Base-by-base conservation (phyloP, 2,797 vertebrate genomes). In the Gobionotothen gibberifrons region DNA sequence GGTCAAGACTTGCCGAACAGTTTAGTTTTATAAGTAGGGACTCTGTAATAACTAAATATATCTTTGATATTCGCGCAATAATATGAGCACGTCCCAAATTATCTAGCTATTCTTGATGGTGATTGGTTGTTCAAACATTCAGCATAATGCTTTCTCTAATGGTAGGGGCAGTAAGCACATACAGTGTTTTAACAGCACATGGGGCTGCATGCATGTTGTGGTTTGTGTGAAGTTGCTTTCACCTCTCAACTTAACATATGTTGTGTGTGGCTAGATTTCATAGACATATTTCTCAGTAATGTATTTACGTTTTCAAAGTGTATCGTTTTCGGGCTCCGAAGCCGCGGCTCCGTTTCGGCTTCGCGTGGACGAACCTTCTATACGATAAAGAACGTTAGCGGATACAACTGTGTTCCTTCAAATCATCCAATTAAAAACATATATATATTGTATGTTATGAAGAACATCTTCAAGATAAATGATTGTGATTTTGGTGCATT, bases 401-500 rank as follows among this genome's bases (percentile, higher is more conserved):
- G 26, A 26, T 26, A 26, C 26, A 26, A 26, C 26, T 26, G 17
- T 16, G 22, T 48, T 3, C 5, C 21, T 46, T 70, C 1, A 22
- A 47, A 10, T 10, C 15, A 22, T 2, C 14, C 2, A 13, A 36
- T 16, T 55, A 54, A 67, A 5, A 71, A 64, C 1, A 26, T 26
- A 22, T 29, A 32, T 32, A 32, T 32, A 16, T 14, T n/a, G 15
- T 43, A 3, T 72, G 14, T 3, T 53, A 59, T 51, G 15, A 32
- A 62, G n/a, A 48, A 53, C 49, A 29, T n/a, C 26, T 60, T 63
- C 3, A 44, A 70, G 12, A 61, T 62, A 26, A 26, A 53, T 21
- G 63, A 3, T 60, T 54, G 42, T 63, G 74, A 17, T 72, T 69
- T 40, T 56, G 46, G n/a, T 53, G 46, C 11, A 46, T 66, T 72